phyloP scores from a whole-genome alignment of 2,797 vertebrate genomes.

The Acanthurus leucopareius region DNA sequence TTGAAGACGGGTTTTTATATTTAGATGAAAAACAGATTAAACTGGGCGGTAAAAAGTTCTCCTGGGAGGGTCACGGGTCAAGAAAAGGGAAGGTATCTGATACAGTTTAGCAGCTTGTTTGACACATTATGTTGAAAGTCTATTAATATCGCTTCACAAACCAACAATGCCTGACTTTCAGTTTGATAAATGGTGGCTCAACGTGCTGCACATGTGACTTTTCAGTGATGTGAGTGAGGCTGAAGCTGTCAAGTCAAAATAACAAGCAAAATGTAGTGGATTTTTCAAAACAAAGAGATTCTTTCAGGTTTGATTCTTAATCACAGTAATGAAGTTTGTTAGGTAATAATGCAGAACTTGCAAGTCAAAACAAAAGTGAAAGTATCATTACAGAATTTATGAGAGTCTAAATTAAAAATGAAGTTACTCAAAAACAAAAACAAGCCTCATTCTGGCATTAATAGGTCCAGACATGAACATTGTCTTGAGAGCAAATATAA shows the following conservation, averaged over 20 bases:
- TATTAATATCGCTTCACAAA: neutral
- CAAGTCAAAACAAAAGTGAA: neutral
- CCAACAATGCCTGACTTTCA: neutral
- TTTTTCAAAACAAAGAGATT: neutral
- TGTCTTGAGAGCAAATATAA: neutral
- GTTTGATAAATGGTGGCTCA: neutral
- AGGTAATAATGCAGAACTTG: too few species aligned
- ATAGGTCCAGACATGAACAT: neutral
- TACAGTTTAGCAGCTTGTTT: too few species aligned
- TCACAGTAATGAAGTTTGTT: too few species aligned
- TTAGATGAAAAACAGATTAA: conserved; percentile 29
- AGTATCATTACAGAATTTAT: neutral
- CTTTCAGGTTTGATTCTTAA: neutral
- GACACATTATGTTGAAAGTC: too few species aligned
- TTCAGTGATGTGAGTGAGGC: too few species aligned
- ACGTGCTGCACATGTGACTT: neutral
- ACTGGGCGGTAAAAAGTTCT: conserved; percentile 18
- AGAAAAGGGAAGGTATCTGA: too few species aligned
- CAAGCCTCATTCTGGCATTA: neutral
- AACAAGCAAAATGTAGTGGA: neutral
- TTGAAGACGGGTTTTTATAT: conserved; percentile 38
- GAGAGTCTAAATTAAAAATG: too few species aligned
- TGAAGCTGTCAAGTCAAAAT: too few species aligned
- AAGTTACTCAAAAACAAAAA: neutral
- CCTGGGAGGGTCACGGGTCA: neutral